A percentile compares a stretch with the other conserved stretches of the same genome.
These are phyloP conservation scores for Nyctalus aviator DNA, from an alignment of 2,797 vertebrate species.

Conservation along the genomic window DNA sequence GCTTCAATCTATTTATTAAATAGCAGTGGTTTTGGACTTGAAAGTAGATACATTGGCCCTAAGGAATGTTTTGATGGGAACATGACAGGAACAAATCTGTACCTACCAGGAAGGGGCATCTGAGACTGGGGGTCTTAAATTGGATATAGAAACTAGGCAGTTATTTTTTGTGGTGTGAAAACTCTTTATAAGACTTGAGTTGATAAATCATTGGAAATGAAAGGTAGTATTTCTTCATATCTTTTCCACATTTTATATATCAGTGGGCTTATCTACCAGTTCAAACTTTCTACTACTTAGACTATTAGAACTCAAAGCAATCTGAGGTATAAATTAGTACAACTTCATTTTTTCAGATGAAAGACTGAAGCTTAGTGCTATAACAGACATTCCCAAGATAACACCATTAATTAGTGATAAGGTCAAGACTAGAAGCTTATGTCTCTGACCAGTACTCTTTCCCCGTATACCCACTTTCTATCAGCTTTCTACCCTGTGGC, in stretches of 20 bases:
- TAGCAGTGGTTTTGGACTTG: background rate
- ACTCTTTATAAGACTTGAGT: background rate
- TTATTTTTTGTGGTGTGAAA: background rate
- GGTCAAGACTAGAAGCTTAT: background rate
- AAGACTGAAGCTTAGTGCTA: background rate
- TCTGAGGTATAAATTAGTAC: background rate
- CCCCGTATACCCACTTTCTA: background rate
- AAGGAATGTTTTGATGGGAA: background rate
- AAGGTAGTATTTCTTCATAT: background rate
- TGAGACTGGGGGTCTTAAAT: background rate
- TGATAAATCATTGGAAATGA: background rate
- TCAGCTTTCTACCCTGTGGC: background rate
- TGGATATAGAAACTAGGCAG: background rate
- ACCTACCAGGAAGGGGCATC: background rate
- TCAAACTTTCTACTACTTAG: conserved; percentile 24
- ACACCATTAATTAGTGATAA: background rate
- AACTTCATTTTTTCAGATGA: conserved; percentile 2
- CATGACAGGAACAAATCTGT: background rate
- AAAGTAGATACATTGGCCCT: background rate
- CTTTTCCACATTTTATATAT: background rate
- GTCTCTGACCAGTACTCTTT: background rate
- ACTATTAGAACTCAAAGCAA: conserved; percentile 15
- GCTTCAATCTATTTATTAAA: conserved; percentile 36
- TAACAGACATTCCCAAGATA: background rate
- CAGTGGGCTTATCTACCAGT: background rate